Evolutionary conservation across 2,888 invertebrate genomes (phyloP).

Genomic region (Napeogenes sylphis): DNA sequence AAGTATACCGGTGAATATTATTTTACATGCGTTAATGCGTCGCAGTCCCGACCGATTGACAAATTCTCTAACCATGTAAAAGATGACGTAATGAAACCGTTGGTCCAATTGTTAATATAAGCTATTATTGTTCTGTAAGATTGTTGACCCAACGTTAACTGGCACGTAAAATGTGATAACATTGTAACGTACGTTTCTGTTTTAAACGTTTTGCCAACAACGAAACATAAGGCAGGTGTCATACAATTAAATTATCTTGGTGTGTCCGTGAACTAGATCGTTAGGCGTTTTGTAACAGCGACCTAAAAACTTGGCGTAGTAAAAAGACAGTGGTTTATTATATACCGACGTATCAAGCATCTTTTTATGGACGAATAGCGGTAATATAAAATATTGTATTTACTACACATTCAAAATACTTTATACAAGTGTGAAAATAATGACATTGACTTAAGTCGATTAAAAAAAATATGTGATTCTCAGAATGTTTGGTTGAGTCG

Average conservation of each 20-base stretch:
- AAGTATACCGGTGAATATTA: conserved; percentile 14
- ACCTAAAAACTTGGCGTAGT: conserved; percentile 58
- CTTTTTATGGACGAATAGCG: too few species aligned
- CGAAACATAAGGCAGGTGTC: conserved; percentile 41
- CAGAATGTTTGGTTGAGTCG: background rate
- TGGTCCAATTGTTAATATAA: conserved; percentile 5
- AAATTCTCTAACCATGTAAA: conserved; percentile 5
- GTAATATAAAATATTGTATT: too few species aligned
- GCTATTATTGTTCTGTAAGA: conserved; percentile 6
- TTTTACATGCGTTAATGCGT: conserved; percentile 12
- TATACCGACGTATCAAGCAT: conserved; percentile 1
- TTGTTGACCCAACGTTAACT: conserved; percentile 5
- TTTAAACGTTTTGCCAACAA: conserved; percentile 16
- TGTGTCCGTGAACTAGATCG: conserved; percentile 69
- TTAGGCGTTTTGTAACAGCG: conserved; percentile 63
- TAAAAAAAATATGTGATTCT: background rate
- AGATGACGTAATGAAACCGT: background rate
- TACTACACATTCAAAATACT: too few species aligned
- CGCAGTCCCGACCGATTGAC: conserved; percentile 12
- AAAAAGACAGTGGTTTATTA: conserved; percentile 30
- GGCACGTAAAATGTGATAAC: conserved; percentile 9
- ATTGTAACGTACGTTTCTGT: conserved; percentile 11
- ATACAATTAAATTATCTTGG: conserved; percentile 60
- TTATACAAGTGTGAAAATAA: too few species aligned
- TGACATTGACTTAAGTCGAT: too few species aligned